Evolutionary conservation across 2,113 vertebrate genomes (phyloP).

Genomic region (Gymnobelideus leadbeateri): DNA sequence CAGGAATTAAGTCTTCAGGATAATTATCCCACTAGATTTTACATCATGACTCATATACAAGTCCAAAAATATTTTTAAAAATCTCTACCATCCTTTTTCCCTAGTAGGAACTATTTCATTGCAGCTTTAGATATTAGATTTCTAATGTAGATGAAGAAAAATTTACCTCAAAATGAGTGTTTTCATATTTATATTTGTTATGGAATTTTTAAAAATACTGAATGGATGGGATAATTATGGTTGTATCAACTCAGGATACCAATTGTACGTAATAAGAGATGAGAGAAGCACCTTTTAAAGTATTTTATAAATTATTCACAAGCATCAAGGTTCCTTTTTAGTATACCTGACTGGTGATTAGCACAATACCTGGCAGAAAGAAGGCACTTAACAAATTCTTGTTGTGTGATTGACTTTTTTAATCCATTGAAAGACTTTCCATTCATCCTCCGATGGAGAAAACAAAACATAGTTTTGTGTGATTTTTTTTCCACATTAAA

Average conservation of each 20-base stretch:
- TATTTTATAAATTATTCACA: neutral
- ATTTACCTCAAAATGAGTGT: constrained; percentile 68
- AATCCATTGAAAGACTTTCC: neutral
- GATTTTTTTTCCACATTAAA: neutral
- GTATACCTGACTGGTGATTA: neutral
- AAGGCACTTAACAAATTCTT: neutral
- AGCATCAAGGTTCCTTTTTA: neutral
- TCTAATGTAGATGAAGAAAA: constrained; percentile 77
- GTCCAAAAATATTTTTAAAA: constrained; percentile 80
- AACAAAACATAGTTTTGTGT: neutral
- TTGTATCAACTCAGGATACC: constrained; percentile 34
- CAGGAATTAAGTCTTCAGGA: constrained; percentile 86
- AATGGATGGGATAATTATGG: constrained; percentile 55
- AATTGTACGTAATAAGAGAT: constrained; percentile 14
- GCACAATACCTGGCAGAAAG: neutral
- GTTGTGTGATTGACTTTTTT: neutral
- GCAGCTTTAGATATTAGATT: constrained; percentile 76
- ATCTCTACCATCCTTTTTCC: constrained; percentile 79
- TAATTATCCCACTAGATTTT: constrained; percentile 84
- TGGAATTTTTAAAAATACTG: constrained; percentile 13
- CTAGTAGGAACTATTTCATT: constrained; percentile 81
- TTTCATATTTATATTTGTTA: constrained; percentile 42
- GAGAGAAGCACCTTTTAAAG: constrained; percentile 18
- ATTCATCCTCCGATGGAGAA: neutral
- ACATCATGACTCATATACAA: constrained; percentile 81